These are phyloP conservation scores for Chrysaora quinquecirrha DNA, from an alignment of 30 jellyfish, hydroid and myxozoan genomes.

Conservation along the genomic window DNA sequence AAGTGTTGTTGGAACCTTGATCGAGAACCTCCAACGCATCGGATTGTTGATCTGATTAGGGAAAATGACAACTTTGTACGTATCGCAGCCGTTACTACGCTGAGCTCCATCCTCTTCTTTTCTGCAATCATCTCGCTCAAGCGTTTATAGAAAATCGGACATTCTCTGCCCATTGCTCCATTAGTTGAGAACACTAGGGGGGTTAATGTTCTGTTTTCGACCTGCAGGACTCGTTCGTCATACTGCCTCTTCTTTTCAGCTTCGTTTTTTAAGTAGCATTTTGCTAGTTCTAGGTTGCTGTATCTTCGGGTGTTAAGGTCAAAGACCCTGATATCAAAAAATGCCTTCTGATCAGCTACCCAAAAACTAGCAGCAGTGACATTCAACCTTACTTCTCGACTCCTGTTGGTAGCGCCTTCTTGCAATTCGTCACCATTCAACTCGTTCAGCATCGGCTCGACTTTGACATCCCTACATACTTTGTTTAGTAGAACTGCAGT, in stretches of 20 bases:
- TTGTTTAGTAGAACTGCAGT: conserved; percentile 8
- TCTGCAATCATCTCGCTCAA: conserved; percentile 29
- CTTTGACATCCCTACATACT: conserved; percentile 17
- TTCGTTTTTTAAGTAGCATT: conserved; percentile 27
- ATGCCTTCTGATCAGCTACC: conserved; percentile 34
- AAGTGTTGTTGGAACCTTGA: conserved; percentile 18
- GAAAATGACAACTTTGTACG: conserved; percentile 27
- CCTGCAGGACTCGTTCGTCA: conserved; percentile 38
- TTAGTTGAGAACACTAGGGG: conserved; percentile 46
- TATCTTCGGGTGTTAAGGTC: conserved; percentile 45
- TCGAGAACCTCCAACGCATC: conserved; percentile 5
- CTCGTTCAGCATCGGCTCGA: conserved; percentile 18
- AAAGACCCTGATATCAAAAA: conserved; percentile 28
- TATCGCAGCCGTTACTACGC: conserved; percentile 17
- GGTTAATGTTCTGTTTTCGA: conserved; percentile 41
- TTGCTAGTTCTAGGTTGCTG: conserved; percentile 19
- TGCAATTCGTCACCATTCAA: conserved; percentile 22
- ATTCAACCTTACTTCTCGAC: conserved; percentile 16
- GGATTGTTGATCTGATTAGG: conserved; percentile 14
- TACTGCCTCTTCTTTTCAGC: conserved; percentile 22
- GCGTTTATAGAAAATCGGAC: conserved; percentile 21
- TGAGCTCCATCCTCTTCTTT: conserved; percentile 11
- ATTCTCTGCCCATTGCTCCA: conserved; percentile 44
- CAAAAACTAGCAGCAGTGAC: conserved; percentile 11
- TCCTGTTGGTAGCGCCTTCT: conserved; percentile 16